A percentile compares a stretch with the other conserved stretches of the same genome.
phyloP scores from a whole-genome alignment of 2,113 vertebrate species.

The Pluvialis apricaria region DNA sequence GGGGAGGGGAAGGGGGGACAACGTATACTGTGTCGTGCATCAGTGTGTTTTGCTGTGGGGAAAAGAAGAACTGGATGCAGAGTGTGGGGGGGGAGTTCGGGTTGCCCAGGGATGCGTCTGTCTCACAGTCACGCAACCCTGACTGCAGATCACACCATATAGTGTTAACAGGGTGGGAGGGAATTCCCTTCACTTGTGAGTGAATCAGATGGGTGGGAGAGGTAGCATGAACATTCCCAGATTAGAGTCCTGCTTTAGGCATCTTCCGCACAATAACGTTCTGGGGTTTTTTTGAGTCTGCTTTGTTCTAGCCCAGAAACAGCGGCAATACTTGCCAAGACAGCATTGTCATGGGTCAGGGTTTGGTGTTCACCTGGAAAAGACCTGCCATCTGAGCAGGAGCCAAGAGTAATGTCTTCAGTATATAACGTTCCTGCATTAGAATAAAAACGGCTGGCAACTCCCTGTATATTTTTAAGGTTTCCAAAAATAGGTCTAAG shows the following conservation, averaged over 20 bases:
- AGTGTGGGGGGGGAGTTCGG: not conserved
- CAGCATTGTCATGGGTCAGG: not conserved
- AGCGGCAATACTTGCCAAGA: not conserved
- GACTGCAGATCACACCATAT: not conserved
- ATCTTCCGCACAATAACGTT: not conserved
- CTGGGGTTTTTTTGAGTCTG: not conserved
- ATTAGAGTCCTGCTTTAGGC: not conserved
- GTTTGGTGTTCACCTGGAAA: not conserved
- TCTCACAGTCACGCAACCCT: not conserved
- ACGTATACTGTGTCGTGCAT: not conserved
- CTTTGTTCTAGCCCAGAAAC: not conserved
- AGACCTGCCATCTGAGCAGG: not conserved
- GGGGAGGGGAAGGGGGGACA: not conserved
- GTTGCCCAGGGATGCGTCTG: not conserved
- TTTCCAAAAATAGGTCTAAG: conserved; percentile 59
- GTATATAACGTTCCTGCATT: not conserved
- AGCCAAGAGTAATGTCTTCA: not conserved
- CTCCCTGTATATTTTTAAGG: conserved; percentile 58
- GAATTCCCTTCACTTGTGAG: not conserved
- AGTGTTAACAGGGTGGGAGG: not conserved
- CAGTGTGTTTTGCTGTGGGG: accelerated
- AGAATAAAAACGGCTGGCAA: conserved; percentile 38
- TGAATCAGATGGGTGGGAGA: not conserved
- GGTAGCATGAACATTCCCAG: not conserved
- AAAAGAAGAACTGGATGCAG: not conserved